These are phyloP conservation scores for Agrotis segetum DNA, from an alignment of 2,888 invertebrate genomes.

Conservation along the genomic window DNA sequence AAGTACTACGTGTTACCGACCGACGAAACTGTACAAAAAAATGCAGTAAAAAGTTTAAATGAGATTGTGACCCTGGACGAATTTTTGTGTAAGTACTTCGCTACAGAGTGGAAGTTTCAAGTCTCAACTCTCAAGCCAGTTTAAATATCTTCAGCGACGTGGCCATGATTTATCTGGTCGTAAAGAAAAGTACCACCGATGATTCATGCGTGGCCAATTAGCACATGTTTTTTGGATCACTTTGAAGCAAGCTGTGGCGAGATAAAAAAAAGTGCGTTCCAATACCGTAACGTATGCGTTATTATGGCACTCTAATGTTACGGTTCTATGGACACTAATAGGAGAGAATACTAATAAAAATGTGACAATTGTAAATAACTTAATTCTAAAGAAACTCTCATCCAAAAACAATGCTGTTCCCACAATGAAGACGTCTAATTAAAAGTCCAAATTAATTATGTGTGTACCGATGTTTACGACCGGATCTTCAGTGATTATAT, in stretches of 20 bases:
- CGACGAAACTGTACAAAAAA: conserved; percentile 69
- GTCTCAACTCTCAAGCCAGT: conserved; percentile 30
- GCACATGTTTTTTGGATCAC: conserved; percentile 37
- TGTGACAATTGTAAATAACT: not conserved
- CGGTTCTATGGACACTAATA: not conserved
- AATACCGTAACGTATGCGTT: conserved; percentile 7
- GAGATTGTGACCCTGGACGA: conserved; percentile 69
- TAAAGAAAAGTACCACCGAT: conserved; percentile 50
- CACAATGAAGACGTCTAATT: not conserved
- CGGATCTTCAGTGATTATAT: conserved; percentile 2
- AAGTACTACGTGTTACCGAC: conserved; percentile 56
- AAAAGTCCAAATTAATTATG: conserved; percentile 5
- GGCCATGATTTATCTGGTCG: conserved; percentile 48
- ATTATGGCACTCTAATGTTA: conserved; percentile 6
- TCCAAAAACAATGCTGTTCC: not conserved
- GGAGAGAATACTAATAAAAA: not conserved
- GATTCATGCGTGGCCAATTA: conserved; percentile 54
- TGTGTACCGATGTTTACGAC: conserved; percentile 7
- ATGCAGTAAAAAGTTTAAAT: conserved; percentile 73
- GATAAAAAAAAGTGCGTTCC: conserved; percentile 18
- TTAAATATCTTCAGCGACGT: conserved; percentile 38
- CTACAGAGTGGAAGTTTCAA: conserved; percentile 20
- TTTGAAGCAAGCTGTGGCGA: conserved; percentile 20
- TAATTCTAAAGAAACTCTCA: not conserved
- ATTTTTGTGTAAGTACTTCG: conserved; percentile 35